Evolutionary conservation across 2,888 invertebrate species (phyloP).

Genomic region (Poecilus cupreus): DNA sequence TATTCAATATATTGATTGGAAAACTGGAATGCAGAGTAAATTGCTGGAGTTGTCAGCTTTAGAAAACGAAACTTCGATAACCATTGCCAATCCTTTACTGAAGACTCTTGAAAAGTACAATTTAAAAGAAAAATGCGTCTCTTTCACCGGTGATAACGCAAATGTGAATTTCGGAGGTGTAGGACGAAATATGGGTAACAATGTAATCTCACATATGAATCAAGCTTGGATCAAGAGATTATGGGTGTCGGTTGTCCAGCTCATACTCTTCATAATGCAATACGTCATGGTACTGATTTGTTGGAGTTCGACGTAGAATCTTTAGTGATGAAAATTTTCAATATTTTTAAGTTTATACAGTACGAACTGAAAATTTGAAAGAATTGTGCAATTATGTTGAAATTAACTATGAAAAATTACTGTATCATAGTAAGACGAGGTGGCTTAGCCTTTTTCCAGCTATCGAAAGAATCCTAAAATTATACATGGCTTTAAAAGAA

Average conservation of each 20-base stretch:
- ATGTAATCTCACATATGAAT: neutral
- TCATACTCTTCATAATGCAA: too few species aligned
- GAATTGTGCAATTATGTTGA: neutral
- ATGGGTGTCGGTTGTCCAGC: too few species aligned
- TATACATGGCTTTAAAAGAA: neutral
- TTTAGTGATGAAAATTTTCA: neutral
- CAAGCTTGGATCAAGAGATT: too few species aligned
- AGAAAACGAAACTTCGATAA: constrained; percentile 42
- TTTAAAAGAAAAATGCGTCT: neutral
- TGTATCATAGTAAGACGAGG: neutral
- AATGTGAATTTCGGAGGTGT: neutral
- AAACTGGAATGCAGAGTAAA: constrained; percentile 22
- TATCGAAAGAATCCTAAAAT: neutral
- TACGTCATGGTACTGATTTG: neutral
- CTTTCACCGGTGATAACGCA: neutral
- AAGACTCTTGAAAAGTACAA: neutral
- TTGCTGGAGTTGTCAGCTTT: constrained; percentile 43
- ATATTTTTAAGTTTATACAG: neutral
- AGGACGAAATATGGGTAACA: neutral
- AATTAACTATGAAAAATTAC: neutral
- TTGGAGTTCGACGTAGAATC: neutral
- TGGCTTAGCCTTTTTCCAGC: neutral
- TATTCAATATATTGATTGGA: too few species aligned
- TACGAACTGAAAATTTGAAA: neutral
- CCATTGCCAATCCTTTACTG: neutral